These are phyloP conservation scores for Takifugu rubripes DNA, from an alignment of 2,797 vertebrate species.

Conservation along the genomic window DNA sequence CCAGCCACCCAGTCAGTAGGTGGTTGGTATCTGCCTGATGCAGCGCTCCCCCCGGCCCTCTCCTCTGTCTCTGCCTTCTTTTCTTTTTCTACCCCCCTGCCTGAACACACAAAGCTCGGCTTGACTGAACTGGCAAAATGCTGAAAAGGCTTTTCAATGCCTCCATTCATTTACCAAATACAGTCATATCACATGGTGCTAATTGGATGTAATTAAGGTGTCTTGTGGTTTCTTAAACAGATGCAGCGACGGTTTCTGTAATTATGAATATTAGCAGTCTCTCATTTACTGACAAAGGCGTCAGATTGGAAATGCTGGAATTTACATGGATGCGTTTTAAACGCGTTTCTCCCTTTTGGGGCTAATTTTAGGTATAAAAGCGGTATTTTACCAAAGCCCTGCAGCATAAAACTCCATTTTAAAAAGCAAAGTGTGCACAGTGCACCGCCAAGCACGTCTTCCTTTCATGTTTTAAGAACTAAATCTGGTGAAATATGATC, in stretches of 20 bases:
- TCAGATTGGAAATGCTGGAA: slow-evolving; percentile 20
- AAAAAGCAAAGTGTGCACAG: slow-evolving; percentile 2
- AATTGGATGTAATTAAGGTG: slow-evolving; percentile 60
- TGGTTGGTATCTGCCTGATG: slow-evolving; percentile 40
- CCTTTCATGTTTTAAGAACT: slow-evolving; percentile 47
- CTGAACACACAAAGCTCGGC: slow-evolving; percentile 47
- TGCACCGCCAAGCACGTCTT: slow-evolving; percentile 22
- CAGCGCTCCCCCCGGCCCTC: slow-evolving; percentile 10
- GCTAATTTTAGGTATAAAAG: slow-evolving; percentile 6
- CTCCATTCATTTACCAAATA: slow-evolving; percentile 44
- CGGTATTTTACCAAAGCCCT: neutral
- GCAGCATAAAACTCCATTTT: neutral
- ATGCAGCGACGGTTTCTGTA: slow-evolving; percentile 39
- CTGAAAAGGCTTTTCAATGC: slow-evolving; percentile 42
- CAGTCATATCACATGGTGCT: slow-evolving; percentile 61
- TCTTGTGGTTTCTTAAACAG: slow-evolving; percentile 46
- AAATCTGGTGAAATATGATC: slow-evolving; percentile 47
- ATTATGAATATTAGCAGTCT: slow-evolving; percentile 17
- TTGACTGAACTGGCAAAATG: slow-evolving; percentile 41
- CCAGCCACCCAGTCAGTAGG: slow-evolving; percentile 30
- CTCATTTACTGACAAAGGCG: slow-evolving; percentile 14
- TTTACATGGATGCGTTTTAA: slow-evolving; percentile 8
- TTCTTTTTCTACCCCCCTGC: slow-evolving; percentile 28
- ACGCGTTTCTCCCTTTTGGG: slow-evolving; percentile 3
- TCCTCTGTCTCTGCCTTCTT: slow-evolving; percentile 21